phyloP scores from a whole-genome alignment of 35 echinoderm and acorn worm genomes.

The Antedon bifida region DNA sequence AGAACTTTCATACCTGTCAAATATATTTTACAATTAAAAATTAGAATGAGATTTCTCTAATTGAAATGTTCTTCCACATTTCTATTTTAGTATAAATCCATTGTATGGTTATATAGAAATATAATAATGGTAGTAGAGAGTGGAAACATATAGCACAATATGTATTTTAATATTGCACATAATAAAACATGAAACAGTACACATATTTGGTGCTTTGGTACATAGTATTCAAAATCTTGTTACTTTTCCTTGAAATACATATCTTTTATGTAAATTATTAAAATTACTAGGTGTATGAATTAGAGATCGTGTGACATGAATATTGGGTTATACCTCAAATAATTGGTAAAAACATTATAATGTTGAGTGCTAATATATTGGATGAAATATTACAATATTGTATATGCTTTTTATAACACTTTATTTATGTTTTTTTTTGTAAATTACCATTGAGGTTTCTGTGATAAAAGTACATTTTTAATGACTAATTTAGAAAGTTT shows the following conservation, averaged over 20 bases:
- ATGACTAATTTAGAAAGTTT: too few species aligned
- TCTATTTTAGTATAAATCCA: too few species aligned
- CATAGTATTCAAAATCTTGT: background rate
- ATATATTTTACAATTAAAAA: too few species aligned
- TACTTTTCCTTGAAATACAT: background rate
- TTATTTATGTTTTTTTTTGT: too few species aligned
- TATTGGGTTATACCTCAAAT: background rate
- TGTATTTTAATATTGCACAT: background rate
- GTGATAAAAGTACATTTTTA: too few species aligned
- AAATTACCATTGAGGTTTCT: too few species aligned
- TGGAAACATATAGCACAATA: background rate
- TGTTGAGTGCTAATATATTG: background rate
- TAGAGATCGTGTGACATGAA: background rate
- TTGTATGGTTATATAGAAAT: too few species aligned
- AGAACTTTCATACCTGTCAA: too few species aligned
- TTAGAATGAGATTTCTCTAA: too few species aligned
- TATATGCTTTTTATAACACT: background rate
- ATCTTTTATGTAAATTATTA: background rate
- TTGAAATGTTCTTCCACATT: too few species aligned
- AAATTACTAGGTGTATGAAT: background rate
- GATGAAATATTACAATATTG: background rate
- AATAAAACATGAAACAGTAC: background rate
- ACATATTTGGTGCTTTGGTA: background rate
- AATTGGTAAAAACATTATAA: background rate
- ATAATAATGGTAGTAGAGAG: too few species aligned